Evolutionary conservation across 1,140 invertebrate species (phyloP), one percentile per base, ranked within the genome.

Genomic region (Anastrepha obliqua): DNA sequence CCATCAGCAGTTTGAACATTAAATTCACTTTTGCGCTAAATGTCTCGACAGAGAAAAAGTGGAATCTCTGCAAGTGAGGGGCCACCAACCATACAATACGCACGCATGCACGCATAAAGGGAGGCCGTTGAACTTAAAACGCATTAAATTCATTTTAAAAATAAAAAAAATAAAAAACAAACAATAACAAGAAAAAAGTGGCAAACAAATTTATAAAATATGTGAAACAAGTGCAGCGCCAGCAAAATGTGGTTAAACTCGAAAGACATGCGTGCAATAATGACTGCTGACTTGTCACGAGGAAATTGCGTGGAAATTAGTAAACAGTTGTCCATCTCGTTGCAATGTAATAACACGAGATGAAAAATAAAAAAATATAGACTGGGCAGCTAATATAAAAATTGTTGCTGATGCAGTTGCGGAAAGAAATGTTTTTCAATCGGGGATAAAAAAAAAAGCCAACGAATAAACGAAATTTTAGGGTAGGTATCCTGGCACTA

Each of bases 221-320:
- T 74, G 67, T 44, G 15, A 13, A 47, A n/a, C 67, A 74, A 74
- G 67, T 74, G 67, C 67, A 74, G 42, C 13, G 13, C 44, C 42
- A 3, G 67, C 67, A 47, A 47, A 39, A 74, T 44, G 42, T 74
- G 67, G 42, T 15, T 74, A 7, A 47, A 74, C 67, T 17, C 13
- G 67, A 47, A 5, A 44, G 4, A 44, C 67, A 47, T 6, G 67
- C 42, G 29, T 29, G 51, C 39, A 47, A 17, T 15, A 15, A 42
- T 11, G 42, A 44, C 67, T 15, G 17, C 39, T 74, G 1, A 74
- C 13, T 74, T 47, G 67, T 42, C 42, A 47, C 4, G 39, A 47
- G 67, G 67, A 74, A 74, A 74, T 74, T 47, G 13, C 4, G 15
- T 74, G 42, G 42, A 44, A 44, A 15, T 74, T 74, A 5, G 13